Evolutionary conservation across 2,797 vertebrate species (phyloP), one percentile per base, ranked within the genome.

Genomic region (Hephaestus fuliginosus): DNA sequence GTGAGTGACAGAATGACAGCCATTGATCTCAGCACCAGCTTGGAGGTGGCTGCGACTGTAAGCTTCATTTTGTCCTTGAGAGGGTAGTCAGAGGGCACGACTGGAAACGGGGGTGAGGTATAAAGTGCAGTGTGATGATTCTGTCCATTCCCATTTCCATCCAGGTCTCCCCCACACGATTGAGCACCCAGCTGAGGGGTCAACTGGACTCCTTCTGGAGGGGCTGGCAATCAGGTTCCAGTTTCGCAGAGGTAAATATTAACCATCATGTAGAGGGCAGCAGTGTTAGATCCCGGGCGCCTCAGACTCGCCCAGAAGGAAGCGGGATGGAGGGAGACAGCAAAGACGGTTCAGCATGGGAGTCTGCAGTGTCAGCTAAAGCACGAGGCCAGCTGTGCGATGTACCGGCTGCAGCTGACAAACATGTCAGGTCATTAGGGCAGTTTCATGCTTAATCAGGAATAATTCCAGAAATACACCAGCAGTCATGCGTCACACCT

Each of bases 41-140:
- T 41, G 41, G 39, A 82, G 66, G 57, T 41, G 61, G 46, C 43
- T 55, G 52, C 8, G 43, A 14, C 56, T 63, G 25, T 18, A 57
- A 28, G 53, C 61, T 85, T 82, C 20, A 52, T 61, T 70, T 70
- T 68, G 78, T 82, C 71, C 81, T 88, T 81, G 72, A 86, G 69
- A 79, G 48, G 68, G 74, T 7, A 22, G 18, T 65, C 53, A 53
- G 52, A 70, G 46, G 81, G 56, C 60, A 56, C 22, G 51, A 56
- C 44, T 71, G 62, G 74, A 55, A 73, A 74, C 43, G 46, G 46
- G 43, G 73, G 46, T 39, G 64, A 52, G 18, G 53, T 33, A 60
- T 71, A 74, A 85, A 88, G 65, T 71, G 83, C 84, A 85, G 82
- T 67, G 81, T 77, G 86, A 91, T 76, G 78, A 84, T 74, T 81